phyloP scores from a whole-genome alignment of 1,140 invertebrate species.

The Drosophila nannoptera region DNA sequence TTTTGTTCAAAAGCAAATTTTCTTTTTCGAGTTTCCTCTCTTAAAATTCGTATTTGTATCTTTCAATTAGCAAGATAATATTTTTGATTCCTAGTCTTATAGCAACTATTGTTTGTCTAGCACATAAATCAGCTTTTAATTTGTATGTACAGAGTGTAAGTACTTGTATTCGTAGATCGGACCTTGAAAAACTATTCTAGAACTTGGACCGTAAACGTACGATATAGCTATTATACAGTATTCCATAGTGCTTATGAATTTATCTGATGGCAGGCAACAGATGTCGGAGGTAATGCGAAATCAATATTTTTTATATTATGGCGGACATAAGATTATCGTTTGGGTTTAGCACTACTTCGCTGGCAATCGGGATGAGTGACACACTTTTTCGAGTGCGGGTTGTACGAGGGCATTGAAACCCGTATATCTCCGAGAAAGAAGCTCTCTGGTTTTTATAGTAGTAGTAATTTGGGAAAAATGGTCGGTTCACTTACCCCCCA shows the following conservation, averaged over 20 bases:
- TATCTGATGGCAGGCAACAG: too few species aligned
- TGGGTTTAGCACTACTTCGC: too few species aligned
- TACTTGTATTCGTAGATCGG: not conserved
- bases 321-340: too few species aligned
- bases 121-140: slow-evolving; percentile 2
- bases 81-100: slow-evolving; percentile 13
- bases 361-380: too few species aligned
- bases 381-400: too few species aligned
- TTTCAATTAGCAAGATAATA: slow-evolving; percentile 40
- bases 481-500: slow-evolving; percentile 26
- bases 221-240: too few species aligned
- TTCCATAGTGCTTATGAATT: too few species aligned
- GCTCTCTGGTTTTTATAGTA: not conserved
- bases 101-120: slow-evolving; percentile 4
- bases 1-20: too few species aligned
- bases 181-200: not conserved
- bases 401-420: too few species aligned
- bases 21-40: not conserved
- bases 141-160: slow-evolving; percentile 28
- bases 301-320: too few species aligned
- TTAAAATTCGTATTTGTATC: slow-evolving; percentile 33
- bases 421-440: not conserved
- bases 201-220: too few species aligned
- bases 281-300: too few species aligned
- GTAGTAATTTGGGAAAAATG: not conserved